Conservation (phyloP, 2,888 invertebrate species). For the Ditylenchus weischeri region DNA sequence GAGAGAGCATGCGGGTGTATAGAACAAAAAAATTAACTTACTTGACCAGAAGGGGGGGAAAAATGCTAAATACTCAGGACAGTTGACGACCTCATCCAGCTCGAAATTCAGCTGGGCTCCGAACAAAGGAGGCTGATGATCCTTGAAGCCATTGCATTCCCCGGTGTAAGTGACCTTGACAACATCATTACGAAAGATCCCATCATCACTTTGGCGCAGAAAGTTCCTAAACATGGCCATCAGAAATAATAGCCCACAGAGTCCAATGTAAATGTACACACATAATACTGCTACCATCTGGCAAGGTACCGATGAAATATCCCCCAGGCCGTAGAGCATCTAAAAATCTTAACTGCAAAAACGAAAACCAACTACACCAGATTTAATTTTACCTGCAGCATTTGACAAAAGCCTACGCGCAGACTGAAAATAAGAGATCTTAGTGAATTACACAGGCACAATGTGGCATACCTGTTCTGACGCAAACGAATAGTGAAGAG, state of each 20-base stretch:
- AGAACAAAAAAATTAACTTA: slow-evolving; percentile 30
- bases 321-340: slow-evolving; percentile 85
- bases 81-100: slow-evolving; percentile 91
- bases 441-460: background rate
- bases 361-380: no score
- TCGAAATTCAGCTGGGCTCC: slow-evolving; percentile 93
- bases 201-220: slow-evolving; percentile 39
- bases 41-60: slow-evolving; percentile 71
- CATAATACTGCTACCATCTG: slow-evolving; percentile 87
- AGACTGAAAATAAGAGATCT: background rate
- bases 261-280: slow-evolving; percentile 53
- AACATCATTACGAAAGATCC: slow-evolving; percentile 61
- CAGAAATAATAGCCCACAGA: background rate
- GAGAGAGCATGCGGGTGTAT: background rate
- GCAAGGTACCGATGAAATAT: slow-evolving; percentile 92
- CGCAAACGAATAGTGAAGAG: slow-evolving; percentile 89
- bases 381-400: no score
- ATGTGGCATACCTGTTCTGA: slow-evolving; percentile 64
- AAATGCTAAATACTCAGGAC: slow-evolving; percentile 95
- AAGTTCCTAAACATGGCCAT: slow-evolving; percentile 41
- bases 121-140: slow-evolving; percentile 71
- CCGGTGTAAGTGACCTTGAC: slow-evolving; percentile 62
- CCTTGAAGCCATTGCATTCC: slow-evolving; percentile 41
- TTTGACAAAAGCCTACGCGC: slow-evolving; percentile 63
- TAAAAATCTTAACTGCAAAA: no score